phyloP scores from a whole-genome alignment of 2,888 invertebrate species.

The Neoscelio sp. region DNA sequence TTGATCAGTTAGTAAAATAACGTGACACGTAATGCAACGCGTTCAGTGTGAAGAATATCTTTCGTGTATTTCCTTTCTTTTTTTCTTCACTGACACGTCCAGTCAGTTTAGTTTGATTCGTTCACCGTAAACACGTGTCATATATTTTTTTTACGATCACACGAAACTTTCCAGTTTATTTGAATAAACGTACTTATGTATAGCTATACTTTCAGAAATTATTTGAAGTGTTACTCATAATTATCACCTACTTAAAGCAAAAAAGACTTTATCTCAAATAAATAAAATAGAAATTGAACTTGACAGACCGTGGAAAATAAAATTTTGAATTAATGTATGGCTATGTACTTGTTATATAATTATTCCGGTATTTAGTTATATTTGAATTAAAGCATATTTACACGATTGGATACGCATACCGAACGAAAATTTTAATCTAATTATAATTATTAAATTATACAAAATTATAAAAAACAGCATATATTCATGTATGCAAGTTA shows the following conservation, averaged over 20 bases:
- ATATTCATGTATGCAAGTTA: too few species aligned
- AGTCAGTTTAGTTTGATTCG: conserved; percentile 26
- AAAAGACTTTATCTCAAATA: background rate
- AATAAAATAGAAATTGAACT: conserved; percentile 5
- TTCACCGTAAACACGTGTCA: conserved; percentile 10
- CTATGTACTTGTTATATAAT: background rate
- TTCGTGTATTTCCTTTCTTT: conserved; percentile 15
- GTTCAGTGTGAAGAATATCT: conserved; percentile 38
- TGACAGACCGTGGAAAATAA: background rate
- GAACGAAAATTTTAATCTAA: too few species aligned
- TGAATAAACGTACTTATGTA: conserved; percentile 8
- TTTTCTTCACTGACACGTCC: conserved; percentile 7
- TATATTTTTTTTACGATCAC: conserved; percentile 12
- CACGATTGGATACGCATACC: too few species aligned
- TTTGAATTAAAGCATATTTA: too few species aligned
- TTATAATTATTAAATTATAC: too few species aligned
- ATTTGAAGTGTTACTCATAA: background rate
- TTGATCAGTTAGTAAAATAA: conserved; percentile 23
- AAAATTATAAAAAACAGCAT: too few species aligned
- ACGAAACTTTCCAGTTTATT: conserved; percentile 18
- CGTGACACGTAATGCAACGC: conserved; percentile 31
- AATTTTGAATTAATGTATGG: conserved; percentile 1
- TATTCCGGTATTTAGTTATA: too few species aligned
- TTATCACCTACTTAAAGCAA: background rate
- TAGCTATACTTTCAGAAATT: background rate